Percentiles rank a stretch among this genome's conserved stretches.
These are phyloP conservation scores for Forbesichthys papilliferus DNA, from an alignment of 2,113 vertebrate genomes.

Conservation along the genomic window DNA sequence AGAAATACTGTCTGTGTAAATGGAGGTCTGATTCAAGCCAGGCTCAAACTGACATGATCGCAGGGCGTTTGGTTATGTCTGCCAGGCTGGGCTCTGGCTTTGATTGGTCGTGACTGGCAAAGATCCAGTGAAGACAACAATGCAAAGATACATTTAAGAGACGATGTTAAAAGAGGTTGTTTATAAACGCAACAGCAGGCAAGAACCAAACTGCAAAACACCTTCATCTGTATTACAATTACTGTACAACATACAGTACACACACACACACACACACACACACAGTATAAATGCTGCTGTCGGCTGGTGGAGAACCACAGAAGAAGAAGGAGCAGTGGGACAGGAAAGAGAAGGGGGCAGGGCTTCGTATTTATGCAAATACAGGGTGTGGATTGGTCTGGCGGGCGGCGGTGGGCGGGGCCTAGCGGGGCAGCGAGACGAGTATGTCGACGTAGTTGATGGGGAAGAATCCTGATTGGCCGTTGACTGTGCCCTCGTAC, in stretches of 20 bases:
- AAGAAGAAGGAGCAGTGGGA: slow-evolving; percentile 34
- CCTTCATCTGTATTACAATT: too few species aligned
- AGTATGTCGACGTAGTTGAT: slow-evolving; percentile 97
- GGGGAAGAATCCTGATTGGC: slow-evolving; percentile 96
- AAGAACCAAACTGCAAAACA: too few species aligned
- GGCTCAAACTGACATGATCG: too few species aligned
- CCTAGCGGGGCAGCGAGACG: slow-evolving; percentile 90
- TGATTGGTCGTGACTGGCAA: too few species aligned
- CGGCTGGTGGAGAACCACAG: slow-evolving; percentile 67
- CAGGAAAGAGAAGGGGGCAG: slow-evolving; percentile 24
- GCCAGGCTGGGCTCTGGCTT: too few species aligned
- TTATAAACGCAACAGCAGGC: too few species aligned
- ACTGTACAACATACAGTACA: background rate
- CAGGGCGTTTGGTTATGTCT: too few species aligned
- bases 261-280: background rate
- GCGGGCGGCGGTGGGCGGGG: slow-evolving; percentile 4
- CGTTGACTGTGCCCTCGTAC: slow-evolving; percentile 96
- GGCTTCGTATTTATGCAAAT: slow-evolving; percentile 53
- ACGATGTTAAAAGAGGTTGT: too few species aligned
- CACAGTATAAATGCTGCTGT: slow-evolving; percentile 21
- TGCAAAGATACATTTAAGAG: too few species aligned
- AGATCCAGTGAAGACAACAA: too few species aligned
- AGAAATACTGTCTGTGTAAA: too few species aligned
- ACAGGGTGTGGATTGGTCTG: slow-evolving; percentile 47
- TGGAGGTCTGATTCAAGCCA: too few species aligned